A percentile compares a stretch with the other conserved stretches of the same genome.
Evolutionary conservation across 2,113 vertebrate genomes (phyloP).

Genomic region (Ageneiosus marmoratus): DNA sequence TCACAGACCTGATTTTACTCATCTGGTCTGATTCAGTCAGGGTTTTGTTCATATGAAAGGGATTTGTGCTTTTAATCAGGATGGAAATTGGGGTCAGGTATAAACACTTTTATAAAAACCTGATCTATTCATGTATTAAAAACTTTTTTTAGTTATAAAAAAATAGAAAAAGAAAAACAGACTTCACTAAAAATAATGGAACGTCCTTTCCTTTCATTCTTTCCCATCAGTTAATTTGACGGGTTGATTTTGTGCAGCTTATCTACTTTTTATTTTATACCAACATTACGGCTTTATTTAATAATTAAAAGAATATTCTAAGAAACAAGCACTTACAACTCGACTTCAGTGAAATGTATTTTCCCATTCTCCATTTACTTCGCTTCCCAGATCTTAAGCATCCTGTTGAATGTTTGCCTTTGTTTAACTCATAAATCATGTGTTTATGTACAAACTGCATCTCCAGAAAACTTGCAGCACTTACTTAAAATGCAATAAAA

Average conservation of each 20-base stretch:
- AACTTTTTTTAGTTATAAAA: background rate
- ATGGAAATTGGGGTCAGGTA: background rate
- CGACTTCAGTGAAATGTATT: background rate
- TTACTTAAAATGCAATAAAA: too few species aligned
- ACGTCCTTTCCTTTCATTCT: background rate
- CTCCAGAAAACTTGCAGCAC: too few species aligned
- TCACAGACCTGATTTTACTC: too few species aligned
- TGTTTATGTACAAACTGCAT: too few species aligned
- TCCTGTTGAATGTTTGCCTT: background rate
- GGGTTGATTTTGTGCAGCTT: background rate
- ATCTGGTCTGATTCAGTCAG: background rate
- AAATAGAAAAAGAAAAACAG: background rate
- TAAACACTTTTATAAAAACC: background rate
- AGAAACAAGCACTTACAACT: too few species aligned
- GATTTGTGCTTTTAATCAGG: background rate
- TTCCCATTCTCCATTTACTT: background rate
- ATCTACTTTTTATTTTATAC: too few species aligned
- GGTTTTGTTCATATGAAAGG: background rate
- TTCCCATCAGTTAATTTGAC: background rate
- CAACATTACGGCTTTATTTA: too few species aligned
- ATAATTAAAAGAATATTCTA: too few species aligned
- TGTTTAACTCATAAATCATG: background rate
- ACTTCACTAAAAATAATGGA: background rate
- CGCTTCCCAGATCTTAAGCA: background rate
- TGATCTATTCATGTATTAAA: too few species aligned